A percentile compares a stretch with the other conserved stretches of the same genome.
Evolutionary conservation across 2,888 invertebrate species (phyloP).

Genomic region (Drosophila mercatorum): DNA sequence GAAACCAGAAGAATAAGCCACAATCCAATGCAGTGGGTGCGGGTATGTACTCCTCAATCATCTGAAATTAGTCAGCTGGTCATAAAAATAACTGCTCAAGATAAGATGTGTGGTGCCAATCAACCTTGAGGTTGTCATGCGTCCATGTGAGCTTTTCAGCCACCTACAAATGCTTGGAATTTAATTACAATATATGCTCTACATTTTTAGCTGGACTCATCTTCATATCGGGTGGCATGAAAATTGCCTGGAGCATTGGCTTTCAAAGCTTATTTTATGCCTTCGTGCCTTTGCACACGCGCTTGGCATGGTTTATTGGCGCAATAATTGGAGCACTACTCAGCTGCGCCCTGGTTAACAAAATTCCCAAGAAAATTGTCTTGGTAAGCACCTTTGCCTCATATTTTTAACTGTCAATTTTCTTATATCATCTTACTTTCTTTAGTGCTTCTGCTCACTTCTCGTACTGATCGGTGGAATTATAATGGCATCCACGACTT

Average conservation of each 20-base stretch:
- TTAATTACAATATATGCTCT: background rate
- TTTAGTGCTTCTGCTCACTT: slow-evolving; percentile 54
- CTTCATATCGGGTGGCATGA: slow-evolving; percentile 79
- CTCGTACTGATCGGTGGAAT: slow-evolving; percentile 75
- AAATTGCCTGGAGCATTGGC: slow-evolving; percentile 70
- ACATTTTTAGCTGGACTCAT: slow-evolving; percentile 63
- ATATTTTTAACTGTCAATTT: background rate
- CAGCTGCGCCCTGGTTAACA: slow-evolving; percentile 59
- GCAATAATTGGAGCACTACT: slow-evolving; percentile 75
- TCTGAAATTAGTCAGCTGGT: slow-evolving; percentile 26
- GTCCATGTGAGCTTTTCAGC: background rate
- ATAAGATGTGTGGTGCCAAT: slow-evolving; percentile 30
- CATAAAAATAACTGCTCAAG: slow-evolving; percentile 20
- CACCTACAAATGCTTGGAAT: background rate
- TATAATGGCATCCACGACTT: slow-evolving; percentile 43
- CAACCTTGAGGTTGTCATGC: background rate
- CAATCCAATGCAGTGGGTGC: slow-evolving; percentile 54
- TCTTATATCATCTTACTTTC: background rate
- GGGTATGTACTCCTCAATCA: slow-evolving; percentile 41
- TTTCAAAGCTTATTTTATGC: slow-evolving; percentile 14
- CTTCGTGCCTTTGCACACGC: slow-evolving; percentile 1
- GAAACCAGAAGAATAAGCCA: slow-evolving; percentile 55
- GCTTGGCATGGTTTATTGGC: slow-evolving; percentile 80
- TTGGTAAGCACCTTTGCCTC: slow-evolving; percentile 53
- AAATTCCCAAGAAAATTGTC: slow-evolving; percentile 68